Percentiles rank a stretch among this genome's conserved stretches.
Evolutionary conservation across 2,888 invertebrate species (phyloP).

Genomic region (Ochlodes sylvanus): DNA sequence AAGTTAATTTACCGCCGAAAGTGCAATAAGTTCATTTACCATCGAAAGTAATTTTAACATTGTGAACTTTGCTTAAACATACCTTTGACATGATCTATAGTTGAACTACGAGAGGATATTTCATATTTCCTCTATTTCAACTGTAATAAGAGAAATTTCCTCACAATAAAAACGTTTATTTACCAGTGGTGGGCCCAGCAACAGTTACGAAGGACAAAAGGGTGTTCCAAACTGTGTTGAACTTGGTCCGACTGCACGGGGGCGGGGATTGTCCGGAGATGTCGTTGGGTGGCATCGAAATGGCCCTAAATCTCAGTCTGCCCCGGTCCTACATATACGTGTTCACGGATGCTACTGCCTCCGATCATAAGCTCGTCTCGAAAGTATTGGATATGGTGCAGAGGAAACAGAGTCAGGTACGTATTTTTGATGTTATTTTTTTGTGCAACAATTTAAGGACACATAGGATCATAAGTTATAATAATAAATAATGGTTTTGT

Average conservation of each 20-base stretch:
- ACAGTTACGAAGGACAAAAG: conserved; percentile 87
- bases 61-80: no score
- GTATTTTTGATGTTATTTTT: not conserved
- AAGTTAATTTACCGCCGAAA: no score
- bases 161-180: conserved; percentile 1
- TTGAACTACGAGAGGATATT: no score
- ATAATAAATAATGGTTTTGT: no score
- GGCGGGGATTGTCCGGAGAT: conserved; percentile 92
- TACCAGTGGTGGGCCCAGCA: conserved; percentile 86
- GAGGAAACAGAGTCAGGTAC: conserved; percentile 88
- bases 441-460: no score
- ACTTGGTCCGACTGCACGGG: conserved; percentile 85
- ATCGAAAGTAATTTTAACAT: no score
- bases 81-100: no score
- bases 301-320: conserved; percentile 87
- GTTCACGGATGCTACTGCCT: conserved; percentile 90
- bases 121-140: no score
- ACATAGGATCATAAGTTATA: no score
- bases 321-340: conserved; percentile 90
- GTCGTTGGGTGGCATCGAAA: conserved; percentile 87
- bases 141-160: not conserved
- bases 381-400: conserved; percentile 88
- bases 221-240: conserved; percentile 84
- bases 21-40: no score
- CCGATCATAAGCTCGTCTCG: conserved; percentile 86